A percentile compares a stretch with the other conserved stretches of the same genome.
phyloP scores from a whole-genome alignment of 2,888 invertebrate species.

The Archips xylosteana region DNA sequence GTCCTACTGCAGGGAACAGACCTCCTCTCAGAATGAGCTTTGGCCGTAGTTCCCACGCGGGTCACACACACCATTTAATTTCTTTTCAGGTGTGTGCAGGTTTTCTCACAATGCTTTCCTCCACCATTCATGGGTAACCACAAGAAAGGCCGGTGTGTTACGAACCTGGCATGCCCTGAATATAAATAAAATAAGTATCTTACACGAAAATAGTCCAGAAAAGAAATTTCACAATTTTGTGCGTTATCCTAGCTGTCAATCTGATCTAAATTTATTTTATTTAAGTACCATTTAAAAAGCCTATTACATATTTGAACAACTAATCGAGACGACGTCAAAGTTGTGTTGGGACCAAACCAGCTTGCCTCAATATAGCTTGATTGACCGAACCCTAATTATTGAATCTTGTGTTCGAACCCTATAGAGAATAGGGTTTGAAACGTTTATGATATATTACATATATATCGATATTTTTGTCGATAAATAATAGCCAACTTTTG shows the following conservation, averaged over 20 bases:
- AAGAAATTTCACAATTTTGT: too few relatives aligned
- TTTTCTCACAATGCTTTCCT: too few relatives aligned
- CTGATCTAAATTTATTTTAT: background rate
- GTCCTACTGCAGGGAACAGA: too few relatives aligned
- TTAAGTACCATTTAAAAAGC: background rate
- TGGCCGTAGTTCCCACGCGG: too few relatives aligned
- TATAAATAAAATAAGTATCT: too few relatives aligned
- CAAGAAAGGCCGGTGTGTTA: too few relatives aligned
- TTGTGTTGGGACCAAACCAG: constrained; percentile 20
- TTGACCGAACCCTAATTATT: constrained; percentile 37
- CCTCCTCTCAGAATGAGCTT: too few relatives aligned
- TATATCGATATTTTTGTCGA: background rate
- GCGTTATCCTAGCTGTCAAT: background rate
- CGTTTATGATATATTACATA: background rate
- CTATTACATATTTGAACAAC: background rate
- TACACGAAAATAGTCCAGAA: too few relatives aligned
- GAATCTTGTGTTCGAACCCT: constrained; percentile 27
- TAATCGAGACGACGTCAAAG: background rate
- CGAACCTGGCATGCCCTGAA: too few relatives aligned
- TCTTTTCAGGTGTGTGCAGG: too few relatives aligned
- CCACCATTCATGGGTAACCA: too few relatives aligned
- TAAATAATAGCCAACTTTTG: background rate
- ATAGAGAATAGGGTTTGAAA: constrained; percentile 8
- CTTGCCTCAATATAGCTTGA: constrained; percentile 32
- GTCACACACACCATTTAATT: too few relatives aligned